Base-by-base conservation (phyloP, 2,888 invertebrate species). In the Habrosyne pyritoides region DNA sequence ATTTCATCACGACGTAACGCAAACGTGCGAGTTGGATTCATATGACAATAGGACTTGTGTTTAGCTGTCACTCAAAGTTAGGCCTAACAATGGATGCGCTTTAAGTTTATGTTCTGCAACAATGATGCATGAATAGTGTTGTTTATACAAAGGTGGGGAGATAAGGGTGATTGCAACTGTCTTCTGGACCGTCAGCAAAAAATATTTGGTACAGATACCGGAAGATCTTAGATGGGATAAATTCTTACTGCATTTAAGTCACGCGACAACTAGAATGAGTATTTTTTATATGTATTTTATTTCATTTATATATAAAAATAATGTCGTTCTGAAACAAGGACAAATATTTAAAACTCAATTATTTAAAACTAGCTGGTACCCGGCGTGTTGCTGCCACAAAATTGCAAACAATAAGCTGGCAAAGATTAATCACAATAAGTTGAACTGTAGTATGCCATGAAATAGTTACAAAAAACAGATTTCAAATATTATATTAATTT, bases 21-120 rank as follows among this genome's bases (percentile, higher is more conserved):
- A 52, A 46, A 28, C 55, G 50, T 54, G 33, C n/a, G 33, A 33
- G 55, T 57, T 59, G 62, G 67, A 66, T 68, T 18, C 65, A 56
- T 21, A 30, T 42, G 55, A 81, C 84, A 85, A 83, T 67, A 64
- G 65, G 60, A 66, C 74, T 72, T 63, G 81, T 83, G 85, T 80
- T 78, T 79, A 65, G 72, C 81, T 79, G 88, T 87, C 88, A 87
- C 79, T 88, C 88, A 86, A 75, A 67, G 64, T 74, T 73, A 65
- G 67, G 33, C 53, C 53, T 59, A 64, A 86, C 84, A 86, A 82
- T 78, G 68, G 79, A 84, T 82, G 84, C 77, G 79, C 78, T 77
- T 80, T 77, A 72, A 76, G 75, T 79, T 75, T 71, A 71, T 71
- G 70, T 74, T 77, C 67, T 62, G 77, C 75, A 78, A 87, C 87